Percentiles rank a stretch among this genome's conserved stretches.
Evolutionary conservation across 2,113 vertebrate species (phyloP).

Genomic region (Pomatostomus ruficeps): DNA sequence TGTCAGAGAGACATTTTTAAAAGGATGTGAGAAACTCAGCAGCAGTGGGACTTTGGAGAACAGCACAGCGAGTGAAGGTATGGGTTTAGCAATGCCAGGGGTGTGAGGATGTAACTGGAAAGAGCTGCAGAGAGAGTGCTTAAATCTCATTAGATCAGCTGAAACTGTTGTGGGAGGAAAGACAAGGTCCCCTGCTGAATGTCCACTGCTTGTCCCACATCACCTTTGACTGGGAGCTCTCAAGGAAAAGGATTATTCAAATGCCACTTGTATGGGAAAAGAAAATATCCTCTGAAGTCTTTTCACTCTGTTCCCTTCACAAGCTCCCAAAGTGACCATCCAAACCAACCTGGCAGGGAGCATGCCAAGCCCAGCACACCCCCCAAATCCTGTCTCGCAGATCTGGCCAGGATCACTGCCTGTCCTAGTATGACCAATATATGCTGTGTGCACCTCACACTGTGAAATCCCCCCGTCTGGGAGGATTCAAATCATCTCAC

Average conservation of each 20-base stretch:
- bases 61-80: neutral
- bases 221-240: neutral
- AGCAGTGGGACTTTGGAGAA: neutral
- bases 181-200: neutral
- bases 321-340: neutral
- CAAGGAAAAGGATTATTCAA: neutral
- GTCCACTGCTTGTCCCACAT: neutral
- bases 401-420: neutral
- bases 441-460: neutral
- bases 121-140: neutral
- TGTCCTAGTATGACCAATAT: fast-evolving
- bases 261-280: neutral
- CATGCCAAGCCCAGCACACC: neutral
- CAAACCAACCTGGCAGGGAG: neutral
- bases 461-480: neutral
- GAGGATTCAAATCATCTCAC: neutral
- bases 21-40: neutral
- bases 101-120: neutral
- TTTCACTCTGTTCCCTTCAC: neutral
- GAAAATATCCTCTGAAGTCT: neutral
- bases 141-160: neutral
- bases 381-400: neutral
- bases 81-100: neutral
- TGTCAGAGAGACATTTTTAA: neutral
- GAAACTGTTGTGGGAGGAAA: neutral